These are phyloP conservation scores for Parotocinclus haroldoi DNA, from an alignment of 2,797 vertebrate species.

Conservation along the genomic window DNA sequence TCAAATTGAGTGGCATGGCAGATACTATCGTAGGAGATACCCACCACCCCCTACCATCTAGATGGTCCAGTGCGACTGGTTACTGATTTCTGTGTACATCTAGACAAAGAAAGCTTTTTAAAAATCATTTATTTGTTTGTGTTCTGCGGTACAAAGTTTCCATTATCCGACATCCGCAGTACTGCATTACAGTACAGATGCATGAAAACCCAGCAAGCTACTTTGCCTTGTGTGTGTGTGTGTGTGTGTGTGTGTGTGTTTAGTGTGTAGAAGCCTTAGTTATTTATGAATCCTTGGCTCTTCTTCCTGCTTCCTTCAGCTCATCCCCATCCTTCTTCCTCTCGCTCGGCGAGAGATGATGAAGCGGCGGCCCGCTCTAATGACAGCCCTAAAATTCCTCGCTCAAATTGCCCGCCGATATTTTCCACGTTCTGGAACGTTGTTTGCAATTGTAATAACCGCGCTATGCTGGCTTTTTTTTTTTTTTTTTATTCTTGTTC, in stretches of 20 bases:
- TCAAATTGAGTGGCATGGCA: no score
- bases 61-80: not conserved
- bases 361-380: conserved; percentile 1
- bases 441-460: conserved; percentile 23
- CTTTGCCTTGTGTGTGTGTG: not conserved
- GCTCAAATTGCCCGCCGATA: conserved; percentile 1
- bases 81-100: not conserved
- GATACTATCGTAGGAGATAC: no score
- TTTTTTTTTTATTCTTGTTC: not conserved
- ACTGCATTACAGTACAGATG: not conserved
- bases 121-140: not conserved
- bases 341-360: not conserved
- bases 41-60: no score
- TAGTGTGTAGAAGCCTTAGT: no score
- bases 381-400: conserved; percentile 5
- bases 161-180: not conserved
- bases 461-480: not conserved
- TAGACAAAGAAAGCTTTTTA: not conserved
- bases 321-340: not conserved
- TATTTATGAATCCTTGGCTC: not conserved
- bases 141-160: not conserved
- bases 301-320: not conserved
- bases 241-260: no score
- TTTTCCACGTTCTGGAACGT: conserved; percentile 8
- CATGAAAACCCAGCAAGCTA: not conserved